These are phyloP conservation scores for Tonatia bakeri DNA, from an alignment of 2,113 vertebrate species.

Conservation along the genomic window DNA sequence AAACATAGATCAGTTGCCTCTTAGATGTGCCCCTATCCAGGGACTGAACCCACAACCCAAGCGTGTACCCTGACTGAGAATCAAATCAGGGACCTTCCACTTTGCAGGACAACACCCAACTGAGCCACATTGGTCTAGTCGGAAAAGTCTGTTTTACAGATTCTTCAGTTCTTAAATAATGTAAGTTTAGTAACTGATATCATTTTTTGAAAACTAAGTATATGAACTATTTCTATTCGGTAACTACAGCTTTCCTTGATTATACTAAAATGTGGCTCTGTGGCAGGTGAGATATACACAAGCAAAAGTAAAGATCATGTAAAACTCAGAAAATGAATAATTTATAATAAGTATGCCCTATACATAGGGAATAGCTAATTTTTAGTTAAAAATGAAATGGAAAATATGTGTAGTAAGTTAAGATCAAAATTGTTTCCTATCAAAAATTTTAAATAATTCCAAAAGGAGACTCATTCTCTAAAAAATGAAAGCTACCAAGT, in stretches of 20 bases:
- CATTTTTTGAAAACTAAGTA: slow-evolving; percentile 7
- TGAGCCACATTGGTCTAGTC: no score
- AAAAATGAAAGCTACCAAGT: neutral
- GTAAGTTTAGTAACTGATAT: neutral
- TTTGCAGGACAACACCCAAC: no score
- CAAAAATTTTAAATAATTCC: neutral
- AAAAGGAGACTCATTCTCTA: neutral
- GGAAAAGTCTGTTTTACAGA: neutral
- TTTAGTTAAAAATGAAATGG: slow-evolving; percentile 23
- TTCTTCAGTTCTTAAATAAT: neutral
- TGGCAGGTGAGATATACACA: neutral
- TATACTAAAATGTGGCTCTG: slow-evolving; percentile 3
- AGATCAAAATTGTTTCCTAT: slow-evolving; percentile 4
- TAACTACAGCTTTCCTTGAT: neutral
- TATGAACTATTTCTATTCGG: slow-evolving; percentile 16
- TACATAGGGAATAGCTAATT: neutral
- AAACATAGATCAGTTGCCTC: no score
- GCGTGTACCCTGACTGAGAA: no score
- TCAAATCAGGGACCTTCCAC: no score
- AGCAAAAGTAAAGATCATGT: slow-evolving; percentile 22
- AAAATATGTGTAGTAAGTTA: neutral
- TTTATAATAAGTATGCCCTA: neutral
- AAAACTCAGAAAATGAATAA: slow-evolving; percentile 25
- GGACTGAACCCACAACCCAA: no score
- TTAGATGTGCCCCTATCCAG: no score